Evolutionary conservation across 2,888 invertebrate species (phyloP), one percentile per base, ranked within the genome.

Genomic region (Unio pictorum): DNA sequence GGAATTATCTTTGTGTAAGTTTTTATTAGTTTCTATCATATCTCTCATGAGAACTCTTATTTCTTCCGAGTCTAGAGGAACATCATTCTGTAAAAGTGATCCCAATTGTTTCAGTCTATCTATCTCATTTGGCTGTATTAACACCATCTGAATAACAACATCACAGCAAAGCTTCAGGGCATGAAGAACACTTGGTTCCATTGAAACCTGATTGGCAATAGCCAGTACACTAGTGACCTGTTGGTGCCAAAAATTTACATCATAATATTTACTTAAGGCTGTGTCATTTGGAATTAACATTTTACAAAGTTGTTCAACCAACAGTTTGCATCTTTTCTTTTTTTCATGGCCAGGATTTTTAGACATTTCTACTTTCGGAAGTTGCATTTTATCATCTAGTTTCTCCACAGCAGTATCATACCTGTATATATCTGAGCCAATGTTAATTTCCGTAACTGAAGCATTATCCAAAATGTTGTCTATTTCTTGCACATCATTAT

Each of bases 241-340:
- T 18, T 58, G 62, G 20, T 55, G 56, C 72, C 72, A 72, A 15
- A 6, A 11, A 23, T 28, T 23, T 28, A 68, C 55, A 20, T 45
- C 58, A 54, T 57, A 26, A 64, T 62, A 64, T 4, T 23, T 23
- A 18, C 54, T 28, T 28, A 72, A 3, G 18, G 61, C 56, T 20
- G 15, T n/a, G 4, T 18, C 34, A n/a, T 68, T 62, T 28, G 72
- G 72, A 7, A 72, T 18, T 68, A 72, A 63, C 55, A 59, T 68
- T n/a, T 61, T 30, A 30, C 72, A 68, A 20, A 68, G 28, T 1
- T 63, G 5, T 30, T 68, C 28, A n/a, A 72, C 72, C 20, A 72
- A 28, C 11, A 20, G n/a, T 20, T 66, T 63, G 26, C 61, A 26
- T 20, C 45, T n/a, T 34, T 65, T 55, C 55, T 55, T 23, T 15